These are phyloP conservation scores for Barypeithes pellucidus DNA, from an alignment of 2,888 invertebrate genomes.

Conservation along the genomic window DNA sequence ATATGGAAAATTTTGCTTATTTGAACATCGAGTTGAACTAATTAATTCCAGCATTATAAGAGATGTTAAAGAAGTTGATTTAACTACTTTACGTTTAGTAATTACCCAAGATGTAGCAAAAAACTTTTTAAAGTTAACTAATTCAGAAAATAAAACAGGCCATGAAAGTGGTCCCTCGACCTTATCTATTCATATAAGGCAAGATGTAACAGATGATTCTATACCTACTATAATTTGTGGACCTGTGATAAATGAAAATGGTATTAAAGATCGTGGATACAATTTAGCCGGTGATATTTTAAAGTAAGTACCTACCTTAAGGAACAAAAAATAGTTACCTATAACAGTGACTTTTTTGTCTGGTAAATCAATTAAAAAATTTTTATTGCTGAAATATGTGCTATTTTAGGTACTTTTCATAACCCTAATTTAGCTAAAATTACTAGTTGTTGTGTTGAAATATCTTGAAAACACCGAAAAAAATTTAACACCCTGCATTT, in stretches of 20 bases:
- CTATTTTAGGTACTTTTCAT: no score
- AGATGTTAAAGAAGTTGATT: conserved; percentile 57
- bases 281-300: conserved; percentile 73
- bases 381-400: no score
- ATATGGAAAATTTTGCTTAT: conserved; percentile 63
- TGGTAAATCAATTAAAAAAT: no score
- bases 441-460: no score
- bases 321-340: no score
- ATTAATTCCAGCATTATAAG: conserved; percentile 27
- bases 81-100: conserved; percentile 66
- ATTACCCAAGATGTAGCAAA: conserved; percentile 66
- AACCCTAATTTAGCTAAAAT: no score
- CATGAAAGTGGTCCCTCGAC: background rate
- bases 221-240: conserved; percentile 72
- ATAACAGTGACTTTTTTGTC: no score
- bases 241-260: conserved; percentile 75
- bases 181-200: conserved; percentile 68
- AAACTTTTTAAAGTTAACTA: conserved; percentile 68
- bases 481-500: no score
- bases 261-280: conserved; percentile 72
- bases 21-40: conserved; percentile 55
- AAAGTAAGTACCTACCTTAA: conserved; percentile 69
- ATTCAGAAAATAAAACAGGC: background rate
- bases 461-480: no score
- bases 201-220: conserved; percentile 39